A percentile compares a stretch with the other conserved stretches of the same genome.
Evolutionary conservation across 2,888 invertebrate genomes (phyloP).

Genomic region (Drosophila putrida): DNA sequence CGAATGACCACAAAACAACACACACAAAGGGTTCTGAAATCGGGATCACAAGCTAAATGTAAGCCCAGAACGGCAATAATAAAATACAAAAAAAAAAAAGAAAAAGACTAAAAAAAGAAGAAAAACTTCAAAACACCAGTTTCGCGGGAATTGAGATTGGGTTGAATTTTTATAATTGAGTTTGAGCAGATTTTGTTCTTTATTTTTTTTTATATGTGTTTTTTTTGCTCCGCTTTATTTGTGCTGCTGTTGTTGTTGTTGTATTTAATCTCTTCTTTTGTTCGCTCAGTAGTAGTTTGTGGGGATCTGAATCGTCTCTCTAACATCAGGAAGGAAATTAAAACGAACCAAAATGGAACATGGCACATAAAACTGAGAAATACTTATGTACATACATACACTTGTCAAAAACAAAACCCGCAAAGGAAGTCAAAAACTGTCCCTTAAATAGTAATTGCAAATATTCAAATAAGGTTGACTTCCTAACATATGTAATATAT

Average conservation of each 20-base stretch:
- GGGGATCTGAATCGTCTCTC: constrained; percentile 29
- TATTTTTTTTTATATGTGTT: constrained; percentile 12
- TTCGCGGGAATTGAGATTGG: constrained; percentile 80
- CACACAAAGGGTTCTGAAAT: constrained; percentile 58
- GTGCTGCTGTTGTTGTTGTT: constrained; percentile 7
- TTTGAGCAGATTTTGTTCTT: constrained; percentile 58
- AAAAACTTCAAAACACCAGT: constrained; percentile 58
- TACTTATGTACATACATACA: constrained; percentile 12
- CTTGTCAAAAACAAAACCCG: constrained; percentile 3
- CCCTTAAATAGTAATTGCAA: no score
- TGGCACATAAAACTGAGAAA: constrained; percentile 21
- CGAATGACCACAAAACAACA: constrained; percentile 74
- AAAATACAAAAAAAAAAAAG: constrained; percentile 35
- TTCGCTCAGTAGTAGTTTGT: constrained; percentile 25
- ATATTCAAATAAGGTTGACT: no score
- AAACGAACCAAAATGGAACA: constrained; percentile 40
- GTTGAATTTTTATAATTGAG: constrained; percentile 78
- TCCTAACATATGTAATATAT: no score
- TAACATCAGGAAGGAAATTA: constrained; percentile 46
- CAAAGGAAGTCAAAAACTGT: neutral
- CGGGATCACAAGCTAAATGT: constrained; percentile 61
- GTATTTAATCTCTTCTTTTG: constrained; percentile 59
- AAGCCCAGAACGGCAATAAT: constrained; percentile 63
- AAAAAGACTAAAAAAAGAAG: neutral
- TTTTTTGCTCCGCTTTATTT: constrained; percentile 17